These are phyloP conservation scores for Stichodactyla helianthus DNA, from an alignment of 64 coral and sea anemone species.

Conservation along the genomic window DNA sequence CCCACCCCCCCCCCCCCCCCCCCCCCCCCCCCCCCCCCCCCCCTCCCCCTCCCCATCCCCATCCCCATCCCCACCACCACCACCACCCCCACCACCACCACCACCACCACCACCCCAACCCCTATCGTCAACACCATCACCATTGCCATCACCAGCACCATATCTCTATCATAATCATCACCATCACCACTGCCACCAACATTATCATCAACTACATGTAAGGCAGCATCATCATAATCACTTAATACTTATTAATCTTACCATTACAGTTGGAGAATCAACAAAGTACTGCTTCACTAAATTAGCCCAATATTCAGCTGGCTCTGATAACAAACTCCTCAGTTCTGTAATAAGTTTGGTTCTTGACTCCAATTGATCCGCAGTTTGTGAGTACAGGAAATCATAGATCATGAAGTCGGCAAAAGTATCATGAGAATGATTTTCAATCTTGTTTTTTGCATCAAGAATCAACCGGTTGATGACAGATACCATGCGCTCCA, in stretches of 20 bases:
- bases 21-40: too few species aligned
- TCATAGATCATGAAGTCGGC: constrained; percentile 74
- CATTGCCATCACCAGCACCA: neutral
- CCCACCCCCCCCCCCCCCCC: too few species aligned
- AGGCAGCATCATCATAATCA: neutral
- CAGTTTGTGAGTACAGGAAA: constrained; percentile 72
- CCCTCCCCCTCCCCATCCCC: too few species aligned
- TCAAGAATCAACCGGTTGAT: constrained; percentile 85
- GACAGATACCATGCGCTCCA: constrained; percentile 80
- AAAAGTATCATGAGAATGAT: constrained; percentile 80
- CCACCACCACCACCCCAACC: too few species aligned
- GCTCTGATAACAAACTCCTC: constrained; percentile 42
- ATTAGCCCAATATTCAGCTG: constrained; percentile 60
- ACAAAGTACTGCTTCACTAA: constrained; percentile 73
- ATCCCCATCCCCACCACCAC: too few species aligned
- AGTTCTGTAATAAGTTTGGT: constrained; percentile 45
- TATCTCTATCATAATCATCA: neutral
- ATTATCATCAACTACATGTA: neutral
- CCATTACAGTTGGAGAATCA: constrained; percentile 53
- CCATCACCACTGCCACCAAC: neutral
- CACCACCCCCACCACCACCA: too few species aligned
- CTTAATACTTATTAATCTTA: constrained; percentile 29
- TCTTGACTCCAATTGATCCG: constrained; percentile 54
- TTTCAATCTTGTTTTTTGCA: constrained; percentile 82
- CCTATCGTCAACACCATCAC: neutral